Base-by-base conservation (phyloP, 2,888 invertebrate species). In the Torymus tubicola region DNA sequence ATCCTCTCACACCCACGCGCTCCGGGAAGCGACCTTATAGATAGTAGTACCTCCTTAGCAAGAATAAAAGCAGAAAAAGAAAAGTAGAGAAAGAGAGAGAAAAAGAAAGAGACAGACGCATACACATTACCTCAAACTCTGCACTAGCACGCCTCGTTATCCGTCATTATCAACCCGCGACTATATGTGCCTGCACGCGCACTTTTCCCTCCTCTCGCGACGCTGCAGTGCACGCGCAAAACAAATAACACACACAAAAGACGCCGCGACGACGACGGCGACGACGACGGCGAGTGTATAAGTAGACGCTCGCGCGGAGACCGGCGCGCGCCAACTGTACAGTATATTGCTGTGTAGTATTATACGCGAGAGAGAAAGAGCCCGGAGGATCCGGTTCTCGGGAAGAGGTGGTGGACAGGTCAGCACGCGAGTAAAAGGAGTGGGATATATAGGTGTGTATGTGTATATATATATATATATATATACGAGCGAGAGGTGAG, bases 361-460 rank as follows among this genome's bases (percentile, higher is more conserved):
- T 42, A 42, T 42, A 42, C 42, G 42, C 42, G 42, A 42, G 42
- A 31, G 31, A 31, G 31, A 31, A 4, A 42, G 42, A 42, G 42
- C 71, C 52, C 24, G 21, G 53, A 60, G 80, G 72, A 77, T 81
- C 72, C 63, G 76, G 80, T 77, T 81, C 76, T 76, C 11, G 57
- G 52, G 42, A 42, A 42, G 42, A 42, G 42, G 42, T 42, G 42
- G 42, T 42, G 42, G 42, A 42, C 42, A 42, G n/a, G 53, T 52
- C 16, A 63, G 11, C 18, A 18, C 13, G 67, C 16, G 60, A 71
- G 21, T 42, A 57, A 69, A 11, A 53, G 68, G 65, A 75, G 75
- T 53, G 60, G 16, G 61, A 68, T 42, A 42, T 42, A 42, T 42
- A 42, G 42, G 67, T 67, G 64, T 14, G 16, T 16, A 55, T 21